These are phyloP conservation scores for Andrena bucephala DNA, from an alignment of 2,888 invertebrate species.

Conservation along the genomic window DNA sequence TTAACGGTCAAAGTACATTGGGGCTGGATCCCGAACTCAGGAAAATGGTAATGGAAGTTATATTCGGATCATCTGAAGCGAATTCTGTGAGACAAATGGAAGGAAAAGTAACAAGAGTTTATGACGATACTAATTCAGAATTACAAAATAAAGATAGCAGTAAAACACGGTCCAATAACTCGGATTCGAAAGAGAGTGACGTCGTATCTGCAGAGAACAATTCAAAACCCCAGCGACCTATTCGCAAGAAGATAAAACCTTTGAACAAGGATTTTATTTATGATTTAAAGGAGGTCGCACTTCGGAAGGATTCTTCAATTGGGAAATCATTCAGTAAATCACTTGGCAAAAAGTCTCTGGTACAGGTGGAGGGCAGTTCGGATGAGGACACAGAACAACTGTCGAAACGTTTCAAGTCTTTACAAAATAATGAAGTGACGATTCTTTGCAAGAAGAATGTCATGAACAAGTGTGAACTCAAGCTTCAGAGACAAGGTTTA, in stretches of 20 bases:
- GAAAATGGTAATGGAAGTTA: slow-evolving; percentile 84
- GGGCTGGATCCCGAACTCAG: slow-evolving; percentile 75
- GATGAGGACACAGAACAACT: slow-evolving; percentile 34
- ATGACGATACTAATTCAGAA: not conserved
- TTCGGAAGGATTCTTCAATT: slow-evolving; percentile 52
- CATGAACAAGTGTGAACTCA: slow-evolving; percentile 25
- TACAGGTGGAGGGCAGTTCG: slow-evolving; percentile 24
- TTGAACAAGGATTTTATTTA: slow-evolving; percentile 91
- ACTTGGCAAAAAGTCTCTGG: slow-evolving; percentile 30
- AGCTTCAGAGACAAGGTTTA: not conserved
- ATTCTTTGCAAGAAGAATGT: slow-evolving; percentile 21
- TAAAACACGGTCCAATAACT: not conserved
- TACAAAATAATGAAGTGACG: slow-evolving; percentile 19
- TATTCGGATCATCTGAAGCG: slow-evolving; percentile 77
- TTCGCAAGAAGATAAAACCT: slow-evolving; percentile 88
- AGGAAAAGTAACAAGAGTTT: not conserved
- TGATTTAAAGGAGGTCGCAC: slow-evolving; percentile 86
- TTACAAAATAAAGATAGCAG: slow-evolving; percentile 14
- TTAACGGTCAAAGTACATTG: not conserved
- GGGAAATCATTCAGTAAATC: slow-evolving; percentile 39
- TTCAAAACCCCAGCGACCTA: slow-evolving; percentile 86
- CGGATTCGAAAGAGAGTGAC: slow-evolving; percentile 21
- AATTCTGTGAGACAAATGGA: slow-evolving; percentile 14
- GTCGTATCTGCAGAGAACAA: not conserved
- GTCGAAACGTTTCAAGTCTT: slow-evolving; percentile 45